A percentile compares a stretch with the other conserved stretches of the same genome.
These are phyloP conservation scores for Thryonomys swinderianus DNA, from an alignment of 2,113 vertebrate species.

Conservation along the genomic window DNA sequence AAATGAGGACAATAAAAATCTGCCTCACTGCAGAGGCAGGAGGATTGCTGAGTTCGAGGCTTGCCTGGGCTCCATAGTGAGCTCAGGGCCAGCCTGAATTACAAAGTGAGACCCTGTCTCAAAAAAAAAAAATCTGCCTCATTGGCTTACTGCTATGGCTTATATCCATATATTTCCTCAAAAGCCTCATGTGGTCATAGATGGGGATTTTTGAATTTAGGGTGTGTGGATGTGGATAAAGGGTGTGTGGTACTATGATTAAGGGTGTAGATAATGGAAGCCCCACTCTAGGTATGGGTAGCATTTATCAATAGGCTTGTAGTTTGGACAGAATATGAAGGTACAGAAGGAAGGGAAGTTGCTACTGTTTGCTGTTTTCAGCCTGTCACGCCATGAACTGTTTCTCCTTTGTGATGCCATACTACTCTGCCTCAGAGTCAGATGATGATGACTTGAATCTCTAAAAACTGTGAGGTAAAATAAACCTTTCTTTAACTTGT, in stretches of 20 bases:
- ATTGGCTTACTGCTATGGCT: neutral
- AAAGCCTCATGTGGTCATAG: neutral
- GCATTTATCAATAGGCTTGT: neutral
- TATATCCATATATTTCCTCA: neutral
- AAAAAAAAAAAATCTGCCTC: neutral
- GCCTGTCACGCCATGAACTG: neutral
- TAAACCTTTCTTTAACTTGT: neutral
- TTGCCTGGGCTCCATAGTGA: too few relatives aligned
- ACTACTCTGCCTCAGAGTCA: neutral
- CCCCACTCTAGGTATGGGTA: neutral
- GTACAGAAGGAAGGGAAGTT: neutral
- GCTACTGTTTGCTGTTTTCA: neutral
- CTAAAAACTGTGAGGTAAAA: neutral
- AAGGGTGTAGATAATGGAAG: neutral
- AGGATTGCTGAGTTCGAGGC: too few relatives aligned
- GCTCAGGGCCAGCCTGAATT: too few relatives aligned
- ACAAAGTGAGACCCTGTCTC: too few relatives aligned
- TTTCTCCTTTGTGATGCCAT: neutral
- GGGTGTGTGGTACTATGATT: neutral
- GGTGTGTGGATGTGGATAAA: neutral
- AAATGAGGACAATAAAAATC: constrained; percentile 36
- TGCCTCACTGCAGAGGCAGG: neutral
- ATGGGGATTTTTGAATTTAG: neutral
- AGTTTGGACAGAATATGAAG: neutral
- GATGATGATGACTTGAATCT: neutral